Base-by-base conservation (phyloP, 1,140 invertebrate species). In the Antheraea mylitta region DNA sequence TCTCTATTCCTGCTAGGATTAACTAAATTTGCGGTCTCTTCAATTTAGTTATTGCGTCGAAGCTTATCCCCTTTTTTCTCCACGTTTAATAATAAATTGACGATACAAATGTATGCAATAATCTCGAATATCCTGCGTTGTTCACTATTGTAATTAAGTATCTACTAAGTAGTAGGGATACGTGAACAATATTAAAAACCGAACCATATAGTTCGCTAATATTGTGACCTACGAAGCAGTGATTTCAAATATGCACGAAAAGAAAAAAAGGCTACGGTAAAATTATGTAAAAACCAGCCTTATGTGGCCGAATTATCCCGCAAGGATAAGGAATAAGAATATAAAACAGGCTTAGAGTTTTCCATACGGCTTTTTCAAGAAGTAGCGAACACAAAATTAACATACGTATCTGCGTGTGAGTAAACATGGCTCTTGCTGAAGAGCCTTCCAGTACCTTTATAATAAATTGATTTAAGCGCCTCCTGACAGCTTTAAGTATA, bases 261-360 rank as follows among this genome's bases (percentile, higher is more conserved):
- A 80, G 79, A 87, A 89, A 87, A 89, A 30, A 86, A 74, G 82
- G 76, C 85, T 80, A 76, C 77, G 77, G 78, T 73, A 77, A 90
- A 90, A 89, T 90, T 90, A 91, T 90, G 87, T 87, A 85, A 90
- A 86, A 90, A 87, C 84, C 85, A 85, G 81, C 87, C 85, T 83
- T 86, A 82, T 87, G 81, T 80, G 86, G 76, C 80, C 80, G 85
- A 89, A 90, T 91, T 87, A 91, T 90, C 83, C 84, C 80, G 74
- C 80, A 86, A 89, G 88, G 83, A 88, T 90, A 87, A 85, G 82
- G 82, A 89, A 84, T 79, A 82, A 83, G 83, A 90, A 91, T 89
- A 89, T 87, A 90, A 90, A 90, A 86, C 83, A 88, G 82, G 82
- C 85, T 86, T 83, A 83, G 82, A 88, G 80, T 85, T 85, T 88